phyloP scores from a whole-genome alignment of 2,113 vertebrate species.

The Cyprinodon brontotheroides region DNA sequence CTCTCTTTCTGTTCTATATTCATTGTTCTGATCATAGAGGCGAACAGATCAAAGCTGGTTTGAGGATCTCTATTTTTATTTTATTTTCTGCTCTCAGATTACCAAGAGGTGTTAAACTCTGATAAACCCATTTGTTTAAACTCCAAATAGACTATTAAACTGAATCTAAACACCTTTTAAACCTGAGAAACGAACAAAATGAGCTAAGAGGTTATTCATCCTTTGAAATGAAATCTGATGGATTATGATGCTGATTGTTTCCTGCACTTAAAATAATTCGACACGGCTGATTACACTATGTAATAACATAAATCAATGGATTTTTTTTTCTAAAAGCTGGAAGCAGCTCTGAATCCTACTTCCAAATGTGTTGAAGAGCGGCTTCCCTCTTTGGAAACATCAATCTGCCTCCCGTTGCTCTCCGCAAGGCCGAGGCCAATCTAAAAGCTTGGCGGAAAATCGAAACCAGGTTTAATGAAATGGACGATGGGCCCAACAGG shows the following conservation, averaged over 20 bases:
- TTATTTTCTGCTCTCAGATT: too few relatives aligned
- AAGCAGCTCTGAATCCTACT: conserved; percentile 30
- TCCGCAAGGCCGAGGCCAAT: conserved; percentile 50
- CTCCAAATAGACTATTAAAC: too few relatives aligned
- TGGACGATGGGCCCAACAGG: conserved; percentile 66
- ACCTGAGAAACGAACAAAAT: not conserved
- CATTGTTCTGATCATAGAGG: too few relatives aligned
- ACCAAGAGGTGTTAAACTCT: too few relatives aligned
- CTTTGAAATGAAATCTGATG: not conserved
- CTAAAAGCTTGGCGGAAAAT: conserved; percentile 57
- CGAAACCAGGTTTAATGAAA: conserved; percentile 70
- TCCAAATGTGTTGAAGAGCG: conserved; percentile 24
- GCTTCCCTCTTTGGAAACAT: conserved; percentile 49
- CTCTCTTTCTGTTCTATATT: too few relatives aligned
- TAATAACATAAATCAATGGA: conserved; percentile 31
- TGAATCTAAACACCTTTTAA: too few relatives aligned
- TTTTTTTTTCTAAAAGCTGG: conserved; percentile 33
- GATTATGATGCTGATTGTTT: not conserved
- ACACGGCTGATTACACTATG: not conserved
- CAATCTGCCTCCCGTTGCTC: conserved; percentile 57
- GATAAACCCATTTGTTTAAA: too few relatives aligned
- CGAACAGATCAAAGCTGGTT: too few relatives aligned
- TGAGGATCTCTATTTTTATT: too few relatives aligned
- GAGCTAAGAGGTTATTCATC: not conserved
- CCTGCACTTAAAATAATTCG: not conserved